Conservation (phyloP, 1,140 invertebrate genomes). For the Bombus waltoni region DNA sequence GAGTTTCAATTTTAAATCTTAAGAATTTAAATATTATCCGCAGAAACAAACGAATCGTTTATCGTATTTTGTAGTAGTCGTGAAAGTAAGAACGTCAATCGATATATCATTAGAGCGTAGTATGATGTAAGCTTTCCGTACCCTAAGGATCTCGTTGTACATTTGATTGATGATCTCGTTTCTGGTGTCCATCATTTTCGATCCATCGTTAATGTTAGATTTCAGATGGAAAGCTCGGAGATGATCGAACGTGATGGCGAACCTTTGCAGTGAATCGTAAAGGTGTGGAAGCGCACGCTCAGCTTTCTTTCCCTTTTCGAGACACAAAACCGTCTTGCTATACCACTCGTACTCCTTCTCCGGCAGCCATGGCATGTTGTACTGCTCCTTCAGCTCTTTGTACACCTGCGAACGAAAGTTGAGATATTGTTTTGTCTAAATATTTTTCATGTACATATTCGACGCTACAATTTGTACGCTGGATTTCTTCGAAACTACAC, state of each 20-base stretch:
- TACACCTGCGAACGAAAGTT: slow-evolving; percentile 75
- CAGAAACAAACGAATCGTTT: too few species aligned
- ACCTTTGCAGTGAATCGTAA: slow-evolving; percentile 79
- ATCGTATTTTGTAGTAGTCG: too few species aligned
- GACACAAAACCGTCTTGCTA: slow-evolving; percentile 75
- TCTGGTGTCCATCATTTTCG: slow-evolving; percentile 65
- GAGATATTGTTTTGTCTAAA: slow-evolving; percentile 69
- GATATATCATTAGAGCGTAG: neutral
- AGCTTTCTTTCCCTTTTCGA: slow-evolving; percentile 80
- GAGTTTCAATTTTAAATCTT: too few species aligned
- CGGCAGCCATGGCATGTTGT: slow-evolving; percentile 80
- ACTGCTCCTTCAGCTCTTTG: slow-evolving; percentile 78
- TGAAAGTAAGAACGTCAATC: too few species aligned
- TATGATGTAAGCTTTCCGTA: slow-evolving; percentile 50
- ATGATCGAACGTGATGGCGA: slow-evolving; percentile 80
- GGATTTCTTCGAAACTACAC: slow-evolving; percentile 15
- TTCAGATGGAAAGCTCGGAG: slow-evolving; percentile 72
- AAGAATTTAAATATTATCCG: too few species aligned
- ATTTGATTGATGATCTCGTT: slow-evolving; percentile 76
- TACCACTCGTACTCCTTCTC: slow-evolving; percentile 80
- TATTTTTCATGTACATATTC: neutral
- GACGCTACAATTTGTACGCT: neutral
- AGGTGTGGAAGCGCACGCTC: slow-evolving; percentile 76
- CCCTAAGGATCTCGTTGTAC: slow-evolving; percentile 77
- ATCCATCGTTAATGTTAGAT: slow-evolving; percentile 72